Percentiles rank a stretch among this genome's conserved stretches.
Conservation (phyloP, 2,888 invertebrate species). For the Chirona hameri region DNA sequence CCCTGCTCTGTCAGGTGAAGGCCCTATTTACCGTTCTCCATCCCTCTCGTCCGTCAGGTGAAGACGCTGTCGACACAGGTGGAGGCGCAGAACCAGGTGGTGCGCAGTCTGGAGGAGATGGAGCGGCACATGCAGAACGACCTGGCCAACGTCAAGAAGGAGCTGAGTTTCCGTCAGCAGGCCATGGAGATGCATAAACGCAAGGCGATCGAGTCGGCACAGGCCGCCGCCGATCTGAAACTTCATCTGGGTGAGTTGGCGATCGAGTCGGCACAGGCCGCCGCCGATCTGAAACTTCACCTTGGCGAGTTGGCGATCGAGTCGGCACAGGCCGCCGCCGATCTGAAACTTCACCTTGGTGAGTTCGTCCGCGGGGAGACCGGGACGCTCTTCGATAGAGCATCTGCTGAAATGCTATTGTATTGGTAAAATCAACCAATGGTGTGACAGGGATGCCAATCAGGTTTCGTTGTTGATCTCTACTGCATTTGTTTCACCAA, state of each 20-base stretch:
- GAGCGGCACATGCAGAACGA: conserved; percentile 89
- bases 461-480: too few species aligned
- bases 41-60: too few species aligned
- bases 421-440: too few species aligned
- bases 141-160: conserved; percentile 89
- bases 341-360: conserved; percentile 90
- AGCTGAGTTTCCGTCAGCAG: conserved; percentile 83
- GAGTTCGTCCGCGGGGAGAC: too few species aligned
- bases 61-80: conserved; percentile 51
- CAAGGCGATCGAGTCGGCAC: conserved; percentile 95
- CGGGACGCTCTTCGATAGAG: too few species aligned
- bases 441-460: too few species aligned
- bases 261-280: conserved; percentile 94
- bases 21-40: too few species aligned
- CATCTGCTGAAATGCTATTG: too few species aligned
- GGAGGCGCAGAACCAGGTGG: conserved; percentile 90
- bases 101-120: conserved; percentile 91
- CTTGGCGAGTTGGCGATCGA: conserved; percentile 81
- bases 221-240: conserved; percentile 94
- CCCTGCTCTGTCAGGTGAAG: too few species aligned
- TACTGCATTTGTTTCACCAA: too few species aligned
- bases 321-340: conserved; percentile 93
- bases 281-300: conserved; percentile 93
- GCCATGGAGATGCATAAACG: conserved; percentile 97
- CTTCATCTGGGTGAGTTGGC: conserved; percentile 79